These are phyloP conservation scores for Tetranychus piercei DNA, from an alignment of 2,888 invertebrate genomes.

Conservation along the genomic window DNA sequence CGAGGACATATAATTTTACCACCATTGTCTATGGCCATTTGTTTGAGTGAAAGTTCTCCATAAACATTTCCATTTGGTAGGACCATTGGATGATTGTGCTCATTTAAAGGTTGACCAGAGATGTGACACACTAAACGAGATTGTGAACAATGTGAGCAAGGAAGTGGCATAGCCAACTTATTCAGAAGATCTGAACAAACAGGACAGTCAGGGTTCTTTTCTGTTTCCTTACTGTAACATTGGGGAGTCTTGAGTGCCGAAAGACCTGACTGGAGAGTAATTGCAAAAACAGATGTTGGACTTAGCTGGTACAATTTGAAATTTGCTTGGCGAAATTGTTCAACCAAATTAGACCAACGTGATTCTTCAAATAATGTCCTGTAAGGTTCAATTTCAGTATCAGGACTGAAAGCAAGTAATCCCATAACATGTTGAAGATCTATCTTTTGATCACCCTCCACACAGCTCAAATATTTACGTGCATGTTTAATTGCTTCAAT, in stretches of 20 bases:
- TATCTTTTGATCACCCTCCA: conserved; percentile 49
- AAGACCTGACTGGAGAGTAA: conserved; percentile 74
- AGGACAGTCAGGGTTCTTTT: conserved; percentile 63
- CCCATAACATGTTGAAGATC: conserved; percentile 90
- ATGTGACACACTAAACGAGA: conserved; percentile 79
- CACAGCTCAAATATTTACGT: conserved; percentile 68
- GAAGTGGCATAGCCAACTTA: conserved; percentile 62
- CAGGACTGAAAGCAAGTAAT: conserved; percentile 71
- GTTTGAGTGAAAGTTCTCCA: conserved; percentile 72
- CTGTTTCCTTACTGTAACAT: conserved; percentile 36
- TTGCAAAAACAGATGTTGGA: conserved; percentile 72
- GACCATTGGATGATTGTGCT: conserved; percentile 95
- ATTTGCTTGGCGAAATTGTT: conserved; percentile 82
- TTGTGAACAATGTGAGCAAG: conserved; percentile 82
- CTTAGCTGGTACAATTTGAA: conserved; percentile 82
- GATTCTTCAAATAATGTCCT: conserved; percentile 40
- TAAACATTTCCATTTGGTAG: conserved; percentile 96
- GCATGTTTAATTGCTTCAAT: conserved; percentile 84
- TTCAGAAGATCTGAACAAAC: conserved; percentile 76
- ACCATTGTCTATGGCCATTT: conserved; percentile 74
- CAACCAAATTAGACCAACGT: conserved; percentile 65
- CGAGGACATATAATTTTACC: conserved; percentile 82
- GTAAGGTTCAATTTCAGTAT: conserved; percentile 42
- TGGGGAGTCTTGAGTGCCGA: conserved; percentile 80
- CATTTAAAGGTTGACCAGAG: conserved; percentile 75